Conservation (phyloP, 2,113 vertebrate genomes). For the Panurus biarmicus region DNA sequence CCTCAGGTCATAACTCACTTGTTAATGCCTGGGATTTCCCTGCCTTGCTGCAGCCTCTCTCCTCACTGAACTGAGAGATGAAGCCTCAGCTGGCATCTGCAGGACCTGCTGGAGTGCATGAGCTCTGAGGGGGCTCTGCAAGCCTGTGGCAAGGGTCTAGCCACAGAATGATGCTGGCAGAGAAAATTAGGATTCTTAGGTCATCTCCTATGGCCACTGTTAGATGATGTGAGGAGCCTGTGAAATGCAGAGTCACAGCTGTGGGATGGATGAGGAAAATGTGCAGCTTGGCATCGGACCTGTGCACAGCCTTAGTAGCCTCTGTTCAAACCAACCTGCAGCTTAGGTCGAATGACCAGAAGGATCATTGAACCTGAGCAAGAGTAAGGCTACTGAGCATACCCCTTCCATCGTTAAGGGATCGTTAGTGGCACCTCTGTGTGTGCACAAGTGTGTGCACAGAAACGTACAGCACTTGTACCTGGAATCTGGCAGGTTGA, state of each 20-base stretch:
- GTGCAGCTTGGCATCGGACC: not conserved
- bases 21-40: not conserved
- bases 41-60: not conserved
- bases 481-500: not conserved
- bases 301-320: not conserved
- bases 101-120: not conserved
- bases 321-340: not conserved
- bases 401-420: not conserved
- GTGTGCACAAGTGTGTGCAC: not conserved
- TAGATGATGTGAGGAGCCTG: not conserved
- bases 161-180: not conserved
- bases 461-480: not conserved
- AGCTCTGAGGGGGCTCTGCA: not conserved
- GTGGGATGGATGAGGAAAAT: not conserved
- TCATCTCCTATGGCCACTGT: not conserved
- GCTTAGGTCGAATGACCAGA: not conserved
- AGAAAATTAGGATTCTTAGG: not conserved
- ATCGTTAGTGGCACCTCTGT: not conserved
- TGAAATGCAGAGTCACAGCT: not conserved
- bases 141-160: not conserved
- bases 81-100: not conserved
- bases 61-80: not conserved
- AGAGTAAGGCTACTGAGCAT: not conserved
- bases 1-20: not conserved
- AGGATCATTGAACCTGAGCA: not conserved